Evolutionary conservation across 35 echinoderm and acorn worm species (phyloP), one percentile per base, ranked within the genome.

Genomic region (Ophioderma brevispina): DNA sequence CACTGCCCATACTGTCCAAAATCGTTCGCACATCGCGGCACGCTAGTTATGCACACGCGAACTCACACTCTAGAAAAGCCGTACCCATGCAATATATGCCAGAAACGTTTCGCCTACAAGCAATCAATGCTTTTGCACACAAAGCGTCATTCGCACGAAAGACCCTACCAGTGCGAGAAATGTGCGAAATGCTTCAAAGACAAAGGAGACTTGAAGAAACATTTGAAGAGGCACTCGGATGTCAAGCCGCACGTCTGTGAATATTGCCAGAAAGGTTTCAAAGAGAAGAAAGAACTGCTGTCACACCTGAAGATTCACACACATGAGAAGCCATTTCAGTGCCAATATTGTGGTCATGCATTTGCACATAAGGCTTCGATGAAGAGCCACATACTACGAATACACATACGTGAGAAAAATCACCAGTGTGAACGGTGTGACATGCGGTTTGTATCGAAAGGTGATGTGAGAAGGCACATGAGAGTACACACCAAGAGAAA

Each of bases 31-130:
- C 81, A 84, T 33, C 84, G 56, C 17, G 36, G 64, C 17, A 75
- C 80, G 0, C 55, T 84, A 15, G 83, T 38, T 11, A 39, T 76
- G 17, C 89, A 91, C 33, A 14, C 64, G 36, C 56, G 89, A 33
- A 78, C 70, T 17, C 89, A 91, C 80, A 84, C 81, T 11, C 56
- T 37, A 49, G 89, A 91, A 32, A 84, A 43, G 17, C 78, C 84
- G 0, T 92, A 64, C 49, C 19, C 21, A 30, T 92, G 91, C 55
- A 38, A 81, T 13, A 18, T 84, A 1, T 92, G 91, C 55, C 77
- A 77, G 21, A 64, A 55, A 0, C 32, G 14, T 8, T 92, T 81
- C 42, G 52, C 37, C 0, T 46, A 82, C 38, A 21, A 25, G n/a
- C 33, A 40, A 33, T 56, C 55, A 25, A 25, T 91, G 40, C 46